Conservation (phyloP, 2,888 invertebrate species). For the Rutpela maculata region DNA sequence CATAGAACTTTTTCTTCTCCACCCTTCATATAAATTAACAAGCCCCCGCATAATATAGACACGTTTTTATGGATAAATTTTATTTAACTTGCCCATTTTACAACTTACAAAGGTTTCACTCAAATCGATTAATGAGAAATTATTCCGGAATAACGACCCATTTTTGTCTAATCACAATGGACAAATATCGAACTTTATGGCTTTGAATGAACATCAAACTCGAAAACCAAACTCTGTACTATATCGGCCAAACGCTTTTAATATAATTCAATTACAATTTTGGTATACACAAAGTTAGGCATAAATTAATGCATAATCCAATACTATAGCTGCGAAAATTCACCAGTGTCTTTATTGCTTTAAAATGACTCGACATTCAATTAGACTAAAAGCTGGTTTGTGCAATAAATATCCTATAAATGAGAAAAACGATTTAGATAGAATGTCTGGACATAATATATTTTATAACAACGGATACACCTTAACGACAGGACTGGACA, state of each 20-base stretch:
- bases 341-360: neutral
- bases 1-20: too few species aligned
- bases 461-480: neutral
- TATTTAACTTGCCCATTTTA: too few species aligned
- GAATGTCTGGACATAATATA: neutral
- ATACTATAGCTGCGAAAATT: neutral
- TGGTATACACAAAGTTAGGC: constrained; percentile 12
- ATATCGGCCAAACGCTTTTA: neutral
- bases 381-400: neutral
- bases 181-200: neutral
- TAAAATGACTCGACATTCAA: neutral
- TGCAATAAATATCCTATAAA: neutral
- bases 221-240: neutral
- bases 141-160: too few species aligned
- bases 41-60: too few species aligned
- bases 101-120: too few species aligned
- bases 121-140: too few species aligned
- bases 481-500: too few species aligned
- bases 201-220: neutral
- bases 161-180: too few species aligned
- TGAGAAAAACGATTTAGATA: neutral
- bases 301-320: constrained; percentile 21
- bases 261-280: constrained; percentile 17
- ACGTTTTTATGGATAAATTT: too few species aligned
- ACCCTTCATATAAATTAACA: too few species aligned